Evolutionary conservation across 2,888 invertebrate genomes (phyloP).

Genomic region (Platerodrilus igneus): DNA sequence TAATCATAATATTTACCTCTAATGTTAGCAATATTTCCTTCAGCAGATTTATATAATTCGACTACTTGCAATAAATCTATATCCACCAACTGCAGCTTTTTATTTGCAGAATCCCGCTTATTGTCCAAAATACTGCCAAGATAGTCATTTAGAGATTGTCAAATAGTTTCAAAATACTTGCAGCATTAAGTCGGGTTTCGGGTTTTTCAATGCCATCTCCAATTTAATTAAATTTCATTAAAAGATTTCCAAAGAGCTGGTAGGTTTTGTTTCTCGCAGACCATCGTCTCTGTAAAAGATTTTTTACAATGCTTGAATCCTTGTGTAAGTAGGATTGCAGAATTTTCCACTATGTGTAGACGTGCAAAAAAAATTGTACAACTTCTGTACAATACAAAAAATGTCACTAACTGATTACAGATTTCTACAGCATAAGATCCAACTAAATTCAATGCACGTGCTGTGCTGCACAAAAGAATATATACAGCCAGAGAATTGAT

Average conservation of each 20-base stretch:
- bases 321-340: background rate
- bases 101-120: too few relatives aligned
- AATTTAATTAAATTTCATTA: background rate
- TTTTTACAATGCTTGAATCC: background rate
- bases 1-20: too few relatives aligned
- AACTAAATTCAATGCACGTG: constrained; percentile 36
- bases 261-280: background rate
- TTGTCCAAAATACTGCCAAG: constrained; percentile 1
- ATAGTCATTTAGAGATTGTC: background rate
- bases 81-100: too few relatives aligned
- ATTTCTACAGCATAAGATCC: constrained; percentile 20
- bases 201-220: constrained; percentile 2
- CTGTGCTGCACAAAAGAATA: too few relatives aligned
- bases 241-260: background rate
- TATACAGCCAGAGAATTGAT: too few relatives aligned
- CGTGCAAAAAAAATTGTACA: too few relatives aligned
- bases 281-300: background rate
- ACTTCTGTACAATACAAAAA: too few relatives aligned
- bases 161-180: background rate
- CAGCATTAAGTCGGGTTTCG: too few relatives aligned
- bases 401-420: constrained; percentile 4
- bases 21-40: too few relatives aligned
- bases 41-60: too few relatives aligned
- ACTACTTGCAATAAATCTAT: too few relatives aligned
- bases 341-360: background rate